A percentile compares a stretch with the other conserved stretches of the same genome.
Conservation (phyloP, 2,888 invertebrate genomes). For the Lochmaea crataegi region DNA sequence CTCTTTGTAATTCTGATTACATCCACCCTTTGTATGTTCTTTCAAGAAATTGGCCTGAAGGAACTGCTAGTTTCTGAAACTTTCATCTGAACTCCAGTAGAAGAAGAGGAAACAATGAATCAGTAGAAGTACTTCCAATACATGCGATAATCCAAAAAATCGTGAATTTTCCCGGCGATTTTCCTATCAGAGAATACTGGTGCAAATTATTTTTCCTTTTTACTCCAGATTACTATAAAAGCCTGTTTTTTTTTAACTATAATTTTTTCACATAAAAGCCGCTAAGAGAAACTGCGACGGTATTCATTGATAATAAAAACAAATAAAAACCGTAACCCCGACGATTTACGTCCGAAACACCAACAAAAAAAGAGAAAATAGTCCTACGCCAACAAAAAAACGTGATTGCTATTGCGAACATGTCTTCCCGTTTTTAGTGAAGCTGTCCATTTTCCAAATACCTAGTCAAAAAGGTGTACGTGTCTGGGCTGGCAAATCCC, state of each 20-base stretch:
- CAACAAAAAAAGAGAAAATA: conserved; percentile 33
- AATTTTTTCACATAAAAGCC: background rate
- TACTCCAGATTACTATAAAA: no score
- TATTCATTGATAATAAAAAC: conserved; percentile 20
- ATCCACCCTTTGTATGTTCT: no score
- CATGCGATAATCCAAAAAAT: no score
- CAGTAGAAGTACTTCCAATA: no score
- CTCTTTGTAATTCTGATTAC: no score
- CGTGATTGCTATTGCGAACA: conserved; percentile 56
- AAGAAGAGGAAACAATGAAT: no score
- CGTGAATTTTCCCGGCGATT: no score
- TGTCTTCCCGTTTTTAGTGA: conserved; percentile 56
- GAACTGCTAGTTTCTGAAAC: no score
- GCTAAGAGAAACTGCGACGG: background rate
- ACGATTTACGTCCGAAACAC: conserved; percentile 15
- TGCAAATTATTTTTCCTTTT: no score
- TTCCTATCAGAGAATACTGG: no score
- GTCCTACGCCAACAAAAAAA: conserved; percentile 43
- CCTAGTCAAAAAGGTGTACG: conserved; percentile 58
- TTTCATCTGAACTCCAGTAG: no score
- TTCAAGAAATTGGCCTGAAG: no score
- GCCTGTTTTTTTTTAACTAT: background rate
- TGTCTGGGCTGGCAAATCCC: conserved; percentile 49
- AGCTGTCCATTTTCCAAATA: conserved; percentile 60
- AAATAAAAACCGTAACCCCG: conserved; percentile 9